Evolutionary conservation across 92 coral and sea anemone genomes (phyloP), one percentile per base, ranked within the genome.

Genomic region (Hydrozoanthus gracilis): DNA sequence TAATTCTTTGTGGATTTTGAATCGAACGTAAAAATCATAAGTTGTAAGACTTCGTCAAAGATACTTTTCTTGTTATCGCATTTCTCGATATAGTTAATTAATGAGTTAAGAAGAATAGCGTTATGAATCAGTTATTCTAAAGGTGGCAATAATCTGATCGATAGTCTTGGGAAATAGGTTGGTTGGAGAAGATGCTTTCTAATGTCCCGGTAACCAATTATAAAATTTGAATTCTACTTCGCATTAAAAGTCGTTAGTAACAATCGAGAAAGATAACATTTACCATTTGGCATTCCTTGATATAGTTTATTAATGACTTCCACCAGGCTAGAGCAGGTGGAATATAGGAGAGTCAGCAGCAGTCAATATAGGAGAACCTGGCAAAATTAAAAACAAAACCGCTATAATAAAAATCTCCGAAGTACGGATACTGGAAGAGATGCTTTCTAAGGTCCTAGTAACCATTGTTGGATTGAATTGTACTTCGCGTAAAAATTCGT

Each of bases 121-220:
- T 58, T 58, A 8, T 58, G 65, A 58, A 8, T 58, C 65, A 58
- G 65, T 58, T 58, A 58, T 58, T 58, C 65, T 58, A 58, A 58
- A 58, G 65, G 65, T 58, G 9, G 65, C 65, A 58, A 58, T 58
- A 58, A 58, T 58, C 12, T 5, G 65, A 58, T 58, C 65, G 65
- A 58, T 58, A 8, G 65, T 58, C 65, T 58, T n/a, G n/a, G n/a
- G n/a, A n/a, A n/a, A n/a, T n/a, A n/a, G n/a, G n/a, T n/a, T n/a
- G n/a, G n/a, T n/a, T 58, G 65, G 65, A 58, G 65, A 58, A 58
- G 65, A 58, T 58, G 65, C 65, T 58, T 58, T 58, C 65, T 58
- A 58, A 58, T 58, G 65, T 58, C 65, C 65, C 65, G 10, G 65
- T 58, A n/a, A 58, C 65, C 65, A 58, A 58, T 1, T 58, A 58